Evolutionary conservation across 2,888 invertebrate species (phyloP).

Genomic region (Pyrgus malvae): DNA sequence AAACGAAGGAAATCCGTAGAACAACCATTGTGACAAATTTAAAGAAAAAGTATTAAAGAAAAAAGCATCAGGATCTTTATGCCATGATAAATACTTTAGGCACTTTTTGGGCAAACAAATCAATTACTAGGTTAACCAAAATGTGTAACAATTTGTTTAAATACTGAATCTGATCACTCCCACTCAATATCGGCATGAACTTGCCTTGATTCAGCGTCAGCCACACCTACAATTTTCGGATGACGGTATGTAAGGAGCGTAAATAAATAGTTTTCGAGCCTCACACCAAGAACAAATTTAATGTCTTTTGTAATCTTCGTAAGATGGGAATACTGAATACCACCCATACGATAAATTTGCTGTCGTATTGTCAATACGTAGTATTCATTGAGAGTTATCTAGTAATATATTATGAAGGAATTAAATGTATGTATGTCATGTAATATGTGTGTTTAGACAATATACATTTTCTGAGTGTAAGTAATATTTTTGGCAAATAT

Average conservation of each 20-base stretch:
- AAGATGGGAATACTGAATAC: slow-evolving; percentile 28
- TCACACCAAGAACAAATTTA: slow-evolving; percentile 34
- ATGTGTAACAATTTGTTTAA: neutral
- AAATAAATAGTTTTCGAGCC: slow-evolving; percentile 14
- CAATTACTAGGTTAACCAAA: slow-evolving; percentile 6
- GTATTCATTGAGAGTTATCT: neutral
- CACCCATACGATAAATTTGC: slow-evolving; percentile 31
- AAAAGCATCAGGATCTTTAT: slow-evolving; percentile 13
- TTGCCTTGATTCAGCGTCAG: slow-evolving; percentile 28
- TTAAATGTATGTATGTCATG: too few relatives aligned
- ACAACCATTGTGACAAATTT: neutral
- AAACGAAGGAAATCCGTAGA: slow-evolving; percentile 5
- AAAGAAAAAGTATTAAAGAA: neutral
- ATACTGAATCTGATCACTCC: slow-evolving; percentile 17
- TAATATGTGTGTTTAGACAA: too few relatives aligned
- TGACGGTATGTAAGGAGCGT: slow-evolving; percentile 27
- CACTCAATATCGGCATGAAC: slow-evolving; percentile 28
- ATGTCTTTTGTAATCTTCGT: slow-evolving; percentile 14
- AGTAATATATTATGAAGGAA: too few relatives aligned
- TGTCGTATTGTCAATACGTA: slow-evolving; percentile 13
- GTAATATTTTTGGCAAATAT: slow-evolving; percentile 15
- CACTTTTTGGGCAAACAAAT: slow-evolving; percentile 20
- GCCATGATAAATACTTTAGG: slow-evolving; percentile 18
- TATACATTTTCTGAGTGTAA: too few relatives aligned
- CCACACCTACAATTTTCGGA: slow-evolving; percentile 22